Percentiles rank a stretch among this genome's conserved stretches.
Conservation (phyloP, 1,140 invertebrate species). For the Drosophila chauvacae region DNA sequence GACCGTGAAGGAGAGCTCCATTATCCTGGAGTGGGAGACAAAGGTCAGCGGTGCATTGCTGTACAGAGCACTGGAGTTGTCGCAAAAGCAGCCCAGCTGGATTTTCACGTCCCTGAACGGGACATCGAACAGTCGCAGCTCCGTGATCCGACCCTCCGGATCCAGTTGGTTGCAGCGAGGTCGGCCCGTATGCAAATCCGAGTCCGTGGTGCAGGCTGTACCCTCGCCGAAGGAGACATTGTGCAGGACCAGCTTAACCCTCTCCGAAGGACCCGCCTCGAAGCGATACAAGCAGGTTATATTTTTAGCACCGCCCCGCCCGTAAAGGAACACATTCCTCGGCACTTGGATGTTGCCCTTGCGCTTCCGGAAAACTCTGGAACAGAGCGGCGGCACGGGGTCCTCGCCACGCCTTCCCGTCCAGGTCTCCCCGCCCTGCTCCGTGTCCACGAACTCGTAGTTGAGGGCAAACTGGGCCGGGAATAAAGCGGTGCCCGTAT, state of each 20-base stretch:
- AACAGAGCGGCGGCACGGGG: constrained; percentile 86
- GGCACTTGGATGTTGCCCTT: constrained; percentile 84
- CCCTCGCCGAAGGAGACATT: constrained; percentile 89
- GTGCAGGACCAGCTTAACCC: constrained; percentile 88
- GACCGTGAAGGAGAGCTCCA: constrained; percentile 88
- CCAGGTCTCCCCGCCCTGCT: constrained; percentile 89
- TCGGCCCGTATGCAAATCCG: constrained; percentile 89
- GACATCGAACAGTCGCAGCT: constrained; percentile 87
- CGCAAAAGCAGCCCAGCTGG: constrained; percentile 88
- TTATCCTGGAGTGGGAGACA: constrained; percentile 87
- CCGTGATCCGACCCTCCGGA: constrained; percentile 86
- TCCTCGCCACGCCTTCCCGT: constrained; percentile 87
- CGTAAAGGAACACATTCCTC: constrained; percentile 91
- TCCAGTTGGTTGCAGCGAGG: constrained; percentile 85
- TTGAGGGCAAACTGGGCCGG: constrained; percentile 88
- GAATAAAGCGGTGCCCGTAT: constrained; percentile 88
- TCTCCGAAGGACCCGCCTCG: constrained; percentile 88
- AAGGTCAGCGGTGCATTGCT: constrained; percentile 87
- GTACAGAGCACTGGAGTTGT: constrained; percentile 86
- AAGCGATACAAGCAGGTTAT: constrained; percentile 91
- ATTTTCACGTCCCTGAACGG: constrained; percentile 88
- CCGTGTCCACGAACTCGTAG: constrained; percentile 94
- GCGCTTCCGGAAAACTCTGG: constrained; percentile 83
- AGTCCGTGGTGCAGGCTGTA: constrained; percentile 88
- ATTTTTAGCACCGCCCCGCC: constrained; percentile 89